Conservation (phyloP, 2,113 vertebrate genomes). For the Syngnathoides biaculeatus region DNA sequence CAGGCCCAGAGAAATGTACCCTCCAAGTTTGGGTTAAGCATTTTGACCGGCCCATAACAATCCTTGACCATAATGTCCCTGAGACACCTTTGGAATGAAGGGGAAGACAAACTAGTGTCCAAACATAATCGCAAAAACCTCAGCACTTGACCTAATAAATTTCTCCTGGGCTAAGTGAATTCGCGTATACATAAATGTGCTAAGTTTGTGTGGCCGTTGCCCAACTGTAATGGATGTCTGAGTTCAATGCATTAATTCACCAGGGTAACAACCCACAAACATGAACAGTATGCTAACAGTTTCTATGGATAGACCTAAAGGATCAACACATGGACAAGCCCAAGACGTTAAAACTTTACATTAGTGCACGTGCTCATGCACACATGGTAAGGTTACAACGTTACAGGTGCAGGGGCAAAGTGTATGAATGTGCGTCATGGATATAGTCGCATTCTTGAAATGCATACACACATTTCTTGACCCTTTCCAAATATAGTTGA, state of each 20-base stretch:
- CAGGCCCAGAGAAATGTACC: background rate
- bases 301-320: constrained; percentile 21
- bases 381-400: constrained; percentile 52
- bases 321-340: constrained; percentile 33
- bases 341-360: constrained; percentile 31
- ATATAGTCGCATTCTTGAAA: constrained; percentile 61
- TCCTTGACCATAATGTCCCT: constrained; percentile 2
- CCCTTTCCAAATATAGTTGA: constrained; percentile 59
- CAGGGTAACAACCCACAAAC: constrained; percentile 9
- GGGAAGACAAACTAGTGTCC: background rate
- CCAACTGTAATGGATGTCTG: background rate
- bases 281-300: constrained; percentile 37
- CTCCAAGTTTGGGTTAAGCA: constrained; percentile 11
- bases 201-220: background rate
- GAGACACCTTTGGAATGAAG: background rate
- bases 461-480: constrained; percentile 51
- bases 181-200: background rate
- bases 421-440: constrained; percentile 56
- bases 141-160: constrained; percentile 7
- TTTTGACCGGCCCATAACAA: background rate
- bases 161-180: background rate
- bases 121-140: constrained; percentile 3
- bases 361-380: background rate
- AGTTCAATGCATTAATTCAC: background rate
- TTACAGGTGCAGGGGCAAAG: constrained; percentile 67